These are phyloP conservation scores for Isotomurus palustris DNA, from an alignment of 2,888 invertebrate species.

Conservation along the genomic window DNA sequence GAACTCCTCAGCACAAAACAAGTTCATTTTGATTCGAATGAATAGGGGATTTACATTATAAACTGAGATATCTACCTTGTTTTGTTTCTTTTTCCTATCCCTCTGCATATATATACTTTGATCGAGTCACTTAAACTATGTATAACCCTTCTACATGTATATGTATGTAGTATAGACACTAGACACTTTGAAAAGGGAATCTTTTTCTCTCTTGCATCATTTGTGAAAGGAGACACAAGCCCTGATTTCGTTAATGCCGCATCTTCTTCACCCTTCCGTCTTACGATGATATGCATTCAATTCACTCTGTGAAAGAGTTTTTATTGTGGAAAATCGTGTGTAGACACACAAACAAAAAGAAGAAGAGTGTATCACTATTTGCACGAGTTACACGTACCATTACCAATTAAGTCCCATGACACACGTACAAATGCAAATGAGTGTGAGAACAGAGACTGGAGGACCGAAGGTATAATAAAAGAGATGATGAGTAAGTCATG, in stretches of 20 bases:
- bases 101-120: too few species aligned
- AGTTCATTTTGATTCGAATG: conserved; percentile 9
- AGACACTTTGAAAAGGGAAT: too few species aligned
- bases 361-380: not conserved
- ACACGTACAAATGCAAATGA: conserved; percentile 7
- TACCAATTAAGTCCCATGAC: conserved; percentile 10
- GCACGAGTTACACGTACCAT: too few species aligned
- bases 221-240: too few species aligned
- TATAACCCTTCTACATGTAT: too few species aligned
- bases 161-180: too few species aligned
- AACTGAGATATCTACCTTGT: conserved; percentile 3
- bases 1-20: not conserved
- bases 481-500: conserved; percentile 2
- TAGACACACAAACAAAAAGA: not conserved
- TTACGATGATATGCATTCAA: too few species aligned
- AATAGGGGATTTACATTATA: conserved; percentile 14
- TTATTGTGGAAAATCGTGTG: not conserved
- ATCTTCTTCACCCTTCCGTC: too few species aligned
- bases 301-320: not conserved
- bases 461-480: not conserved
- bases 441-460: not conserved
- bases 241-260: too few species aligned
- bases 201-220: too few species aligned
- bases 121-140: too few species aligned
- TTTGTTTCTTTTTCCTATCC: too few species aligned